Evolutionary conservation across 2,113 vertebrate genomes (phyloP).

Genomic region (Caretta caretta): DNA sequence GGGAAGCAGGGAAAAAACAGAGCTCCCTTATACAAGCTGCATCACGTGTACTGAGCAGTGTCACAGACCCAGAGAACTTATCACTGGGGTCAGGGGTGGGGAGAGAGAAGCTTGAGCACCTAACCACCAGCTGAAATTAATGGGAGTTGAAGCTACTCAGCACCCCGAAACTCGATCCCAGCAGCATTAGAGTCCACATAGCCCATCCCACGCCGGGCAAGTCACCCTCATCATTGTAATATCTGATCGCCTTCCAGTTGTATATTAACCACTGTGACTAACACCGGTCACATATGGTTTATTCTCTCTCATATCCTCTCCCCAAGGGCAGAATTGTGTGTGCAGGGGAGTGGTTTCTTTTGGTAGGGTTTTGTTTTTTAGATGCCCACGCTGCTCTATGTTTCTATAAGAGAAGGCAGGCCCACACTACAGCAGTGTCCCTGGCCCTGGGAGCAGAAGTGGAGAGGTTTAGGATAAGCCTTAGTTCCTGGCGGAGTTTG

Average conservation of each 20-base stretch:
- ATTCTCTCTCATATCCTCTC: neutral
- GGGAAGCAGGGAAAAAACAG: neutral
- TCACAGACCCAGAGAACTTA: neutral
- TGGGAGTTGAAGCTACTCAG: neutral
- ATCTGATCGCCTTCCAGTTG: neutral
- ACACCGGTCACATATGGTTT: neutral
- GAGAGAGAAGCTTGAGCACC: neutral
- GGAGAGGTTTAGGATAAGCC: neutral
- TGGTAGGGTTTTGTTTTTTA: neutral
- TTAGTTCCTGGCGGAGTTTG: neutral
- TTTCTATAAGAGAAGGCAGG: neutral
- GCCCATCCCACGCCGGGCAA: neutral
- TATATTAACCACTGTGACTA: fast-evolving
- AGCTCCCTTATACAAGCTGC: neutral
- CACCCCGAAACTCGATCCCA: neutral
- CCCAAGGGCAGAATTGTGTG: neutral
- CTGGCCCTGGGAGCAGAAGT: neutral
- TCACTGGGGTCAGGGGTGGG: fast-evolving
- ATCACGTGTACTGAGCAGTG: neutral
- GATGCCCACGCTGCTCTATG: neutral
- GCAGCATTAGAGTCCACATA: neutral
- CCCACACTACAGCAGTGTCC: neutral
- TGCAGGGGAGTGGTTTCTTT: neutral
- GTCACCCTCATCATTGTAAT: neutral
- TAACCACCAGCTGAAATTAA: neutral